Conservation (phyloP, 1,140 invertebrate genomes). For the Anastrepha ludens region DNA sequence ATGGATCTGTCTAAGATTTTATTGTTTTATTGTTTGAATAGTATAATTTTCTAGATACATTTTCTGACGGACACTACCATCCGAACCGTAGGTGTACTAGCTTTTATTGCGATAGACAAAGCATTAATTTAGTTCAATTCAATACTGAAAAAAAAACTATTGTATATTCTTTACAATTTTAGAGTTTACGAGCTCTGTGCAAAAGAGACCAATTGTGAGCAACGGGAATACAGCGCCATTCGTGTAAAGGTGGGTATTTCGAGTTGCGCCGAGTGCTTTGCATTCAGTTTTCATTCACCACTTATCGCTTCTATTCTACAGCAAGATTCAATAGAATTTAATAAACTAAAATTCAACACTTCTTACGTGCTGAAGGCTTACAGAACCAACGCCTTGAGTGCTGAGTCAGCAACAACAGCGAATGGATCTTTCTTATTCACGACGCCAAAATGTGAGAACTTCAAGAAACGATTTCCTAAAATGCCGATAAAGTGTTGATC, state of each 20-base stretch:
- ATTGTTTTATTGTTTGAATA: no score
- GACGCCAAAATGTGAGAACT: constrained; percentile 70
- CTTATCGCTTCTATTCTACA: constrained; percentile 55
- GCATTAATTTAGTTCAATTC: no score
- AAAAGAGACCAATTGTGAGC: constrained; percentile 69
- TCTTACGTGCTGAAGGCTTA: constrained; percentile 65
- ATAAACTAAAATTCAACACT: constrained; percentile 70
- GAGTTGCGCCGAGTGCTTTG: neutral
- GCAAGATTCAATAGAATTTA: constrained; percentile 70
- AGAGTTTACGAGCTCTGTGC: constrained; percentile 71
- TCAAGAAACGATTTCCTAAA: constrained; percentile 68
- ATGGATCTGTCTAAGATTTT: no score
- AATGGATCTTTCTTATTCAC: constrained; percentile 64
- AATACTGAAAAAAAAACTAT: no score
- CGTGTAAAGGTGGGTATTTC: constrained; percentile 69
- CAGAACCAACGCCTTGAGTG: constrained; percentile 38
- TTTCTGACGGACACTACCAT: neutral
- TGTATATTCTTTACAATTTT: neutral
- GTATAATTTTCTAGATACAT: neutral
- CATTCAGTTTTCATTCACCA: neutral
- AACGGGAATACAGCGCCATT: constrained; percentile 70
- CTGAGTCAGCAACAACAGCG: constrained; percentile 58
- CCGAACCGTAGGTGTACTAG: no score
- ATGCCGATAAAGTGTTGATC: constrained; percentile 67
- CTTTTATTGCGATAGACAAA: no score